Base-by-base conservation (phyloP, 2,888 invertebrate species). In the Nemoura dubitans region DNA sequence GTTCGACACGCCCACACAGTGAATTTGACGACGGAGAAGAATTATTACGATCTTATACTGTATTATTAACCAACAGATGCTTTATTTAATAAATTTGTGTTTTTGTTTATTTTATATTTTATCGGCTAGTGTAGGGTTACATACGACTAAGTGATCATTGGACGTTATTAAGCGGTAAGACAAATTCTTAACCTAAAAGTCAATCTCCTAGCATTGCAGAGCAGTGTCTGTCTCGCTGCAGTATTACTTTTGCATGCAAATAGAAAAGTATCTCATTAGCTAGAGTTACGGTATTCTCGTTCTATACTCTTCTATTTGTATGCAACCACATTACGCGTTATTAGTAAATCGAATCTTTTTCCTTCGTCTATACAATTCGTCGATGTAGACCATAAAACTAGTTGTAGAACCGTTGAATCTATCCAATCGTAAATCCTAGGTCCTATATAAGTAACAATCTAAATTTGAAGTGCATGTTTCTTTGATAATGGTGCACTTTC, bases 181-280 rank as follows among this genome's bases (percentile, higher is more conserved):
- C 26, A 27, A 78, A 78, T 10, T 26, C 78, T 25, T 78, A 78
- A 78, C 78, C 78, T 78, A 78, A 26, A 26, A 26, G n/a, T 76
- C 78, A 28, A 28, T 14, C 59, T 59, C 14, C 2, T 59, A 21
- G 59, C 59, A 59, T 59, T 59, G 10, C 59, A 59, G 36, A 36
- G 10, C 36, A 36, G 59, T 36, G 14, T 36, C 10, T 59, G 26
- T 28, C 5, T 7, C 76, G 25, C 27, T 78, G 78, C 78, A 78
- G 78, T 78, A 27, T 59, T 10, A 16, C 21, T 59, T 59, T 59
- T 59, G 2, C 21, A 59, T 21, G 59, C 59, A 59, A 36, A 36
- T 36, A 3, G 3, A 10, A 36, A 36, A 36, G 10, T 36, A 7
- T 21, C 1, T 59, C 14, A 16, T 59, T 16, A 59, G 59, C 16